These are phyloP conservation scores for Cheilosia vulpina DNA, from an alignment of 2,888 invertebrate species.

Conservation along the genomic window DNA sequence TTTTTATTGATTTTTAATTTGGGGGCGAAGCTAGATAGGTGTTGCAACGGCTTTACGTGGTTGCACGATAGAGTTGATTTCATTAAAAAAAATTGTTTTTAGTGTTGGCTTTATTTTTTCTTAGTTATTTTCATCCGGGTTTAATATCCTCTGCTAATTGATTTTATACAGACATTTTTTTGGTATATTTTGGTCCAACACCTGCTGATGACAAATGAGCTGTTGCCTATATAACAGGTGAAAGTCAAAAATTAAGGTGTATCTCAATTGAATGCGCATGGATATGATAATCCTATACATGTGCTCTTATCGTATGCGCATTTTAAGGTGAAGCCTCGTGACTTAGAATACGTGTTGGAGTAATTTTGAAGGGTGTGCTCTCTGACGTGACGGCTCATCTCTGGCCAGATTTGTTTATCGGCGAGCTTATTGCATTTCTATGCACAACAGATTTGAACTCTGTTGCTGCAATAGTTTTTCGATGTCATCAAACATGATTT, in stretches of 20 bases:
- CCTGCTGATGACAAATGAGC: slow-evolving; percentile 26
- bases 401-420: too few relatives aligned
- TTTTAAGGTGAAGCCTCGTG: too few relatives aligned
- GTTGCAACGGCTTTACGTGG: slow-evolving; percentile 19
- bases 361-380: too few relatives aligned
- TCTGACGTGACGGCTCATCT: too few relatives aligned
- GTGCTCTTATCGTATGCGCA: too few relatives aligned
- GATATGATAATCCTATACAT: neutral
- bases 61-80: slow-evolving; percentile 24
- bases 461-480: too few relatives aligned
- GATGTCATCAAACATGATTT: too few relatives aligned
- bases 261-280: slow-evolving; percentile 23
- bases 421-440: too few relatives aligned
- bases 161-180: slow-evolving; percentile 18
- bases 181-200: neutral
- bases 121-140: slow-evolving; percentile 16
- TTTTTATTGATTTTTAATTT: slow-evolving; percentile 57
- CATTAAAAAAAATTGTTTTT: neutral
- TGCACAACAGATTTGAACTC: too few relatives aligned
- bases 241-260: slow-evolving; percentile 30
- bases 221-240: slow-evolving; percentile 19
- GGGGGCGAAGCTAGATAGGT: slow-evolving; percentile 21
- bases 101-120: neutral
- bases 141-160: slow-evolving; percentile 27
- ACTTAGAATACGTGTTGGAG: too few relatives aligned